Percentiles rank a stretch among this genome's conserved stretches.
phyloP scores from a whole-genome alignment of 2,113 vertebrate genomes.

The Uria lomvia region DNA sequence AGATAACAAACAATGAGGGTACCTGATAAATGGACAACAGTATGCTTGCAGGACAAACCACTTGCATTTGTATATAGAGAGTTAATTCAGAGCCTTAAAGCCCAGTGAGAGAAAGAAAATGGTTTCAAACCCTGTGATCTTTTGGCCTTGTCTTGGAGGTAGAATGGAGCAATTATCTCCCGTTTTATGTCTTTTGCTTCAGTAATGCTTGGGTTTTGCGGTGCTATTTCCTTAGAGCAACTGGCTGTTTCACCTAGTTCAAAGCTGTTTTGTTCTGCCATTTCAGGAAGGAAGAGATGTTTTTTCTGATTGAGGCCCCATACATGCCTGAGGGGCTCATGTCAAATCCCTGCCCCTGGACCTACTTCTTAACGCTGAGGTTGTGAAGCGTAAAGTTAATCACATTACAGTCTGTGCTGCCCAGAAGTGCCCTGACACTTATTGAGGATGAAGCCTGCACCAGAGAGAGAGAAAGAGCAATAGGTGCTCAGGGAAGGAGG shows the following conservation, averaged over 20 bases:
- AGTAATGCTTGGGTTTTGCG: not conserved
- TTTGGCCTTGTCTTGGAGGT: not conserved
- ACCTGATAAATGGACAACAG: not conserved
- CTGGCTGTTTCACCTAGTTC: not conserved
- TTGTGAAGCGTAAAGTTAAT: slow-evolving; percentile 49
- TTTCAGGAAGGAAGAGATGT: slow-evolving; percentile 4
- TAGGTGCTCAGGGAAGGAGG: not conserved
- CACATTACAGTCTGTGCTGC: slow-evolving; percentile 18
- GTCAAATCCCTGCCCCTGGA: not conserved
- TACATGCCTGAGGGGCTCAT: not conserved
- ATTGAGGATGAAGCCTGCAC: not conserved
- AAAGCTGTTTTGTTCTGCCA: not conserved
- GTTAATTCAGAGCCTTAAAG: not conserved
- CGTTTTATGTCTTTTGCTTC: not conserved
- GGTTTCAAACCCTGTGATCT: not conserved
- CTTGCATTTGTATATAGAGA: not conserved
- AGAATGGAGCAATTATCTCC: not conserved
- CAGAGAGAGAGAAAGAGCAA: not conserved
- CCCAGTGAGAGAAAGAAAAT: not conserved
- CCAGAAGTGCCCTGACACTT: not conserved
- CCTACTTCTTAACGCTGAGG: not conserved
- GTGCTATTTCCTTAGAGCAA: not conserved
- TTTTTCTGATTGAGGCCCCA: not conserved
- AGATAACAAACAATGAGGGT: not conserved
- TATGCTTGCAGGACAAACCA: not conserved